Base-by-base conservation (phyloP, 2,888 invertebrate species). In the Clusia tigrina region DNA sequence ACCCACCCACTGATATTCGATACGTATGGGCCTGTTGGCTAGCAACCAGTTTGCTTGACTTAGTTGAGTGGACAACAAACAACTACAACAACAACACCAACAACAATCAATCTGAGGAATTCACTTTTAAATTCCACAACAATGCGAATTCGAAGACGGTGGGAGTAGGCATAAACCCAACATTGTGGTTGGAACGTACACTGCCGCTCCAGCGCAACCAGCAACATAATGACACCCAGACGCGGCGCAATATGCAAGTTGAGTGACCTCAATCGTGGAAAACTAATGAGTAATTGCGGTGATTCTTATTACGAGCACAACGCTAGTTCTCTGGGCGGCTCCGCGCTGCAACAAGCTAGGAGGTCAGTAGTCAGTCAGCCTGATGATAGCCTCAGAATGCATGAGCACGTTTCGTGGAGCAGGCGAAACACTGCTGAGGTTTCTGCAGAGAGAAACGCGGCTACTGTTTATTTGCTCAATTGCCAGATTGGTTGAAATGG, bases 191-290 rank as follows among this genome's bases (percentile, higher is more conserved):
- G n/a, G 42, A 42, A 42, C 42, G n/a, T n/a, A 10, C n/a, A 15
- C 32, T 9, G 2, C 42, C 10, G 15, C 42, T 42, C n/a, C 42
- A 42, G 10, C 42, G n/a, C 2, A n/a, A 42, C 42, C 32, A 32
- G 5, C 32, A n/a, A 32, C 32, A 9, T 42, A 15, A n/a, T 17
- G n/a, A 3, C 10, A n/a, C 42, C n/a, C 42, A 42, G 42, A 32
- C 32, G 32, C 32, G 6, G 6, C 6, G 12, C 42, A 42, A n/a
- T 42, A 51, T 52, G 26, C 51, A 52, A 58, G 52, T 59, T 59
- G 53, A 53, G 59, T 53, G 37, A 59, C 17, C 25, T 24, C 53
- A 59, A 59, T 54, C 52, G 52, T 23, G 32, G 56, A 52, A 42
- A 22, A 9, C 46, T 23, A 26, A 17, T 48, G 12, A 22, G 52